These are phyloP conservation scores for Drosophila engyochracea DNA, from an alignment of 2,888 invertebrate genomes.

Conservation along the genomic window DNA sequence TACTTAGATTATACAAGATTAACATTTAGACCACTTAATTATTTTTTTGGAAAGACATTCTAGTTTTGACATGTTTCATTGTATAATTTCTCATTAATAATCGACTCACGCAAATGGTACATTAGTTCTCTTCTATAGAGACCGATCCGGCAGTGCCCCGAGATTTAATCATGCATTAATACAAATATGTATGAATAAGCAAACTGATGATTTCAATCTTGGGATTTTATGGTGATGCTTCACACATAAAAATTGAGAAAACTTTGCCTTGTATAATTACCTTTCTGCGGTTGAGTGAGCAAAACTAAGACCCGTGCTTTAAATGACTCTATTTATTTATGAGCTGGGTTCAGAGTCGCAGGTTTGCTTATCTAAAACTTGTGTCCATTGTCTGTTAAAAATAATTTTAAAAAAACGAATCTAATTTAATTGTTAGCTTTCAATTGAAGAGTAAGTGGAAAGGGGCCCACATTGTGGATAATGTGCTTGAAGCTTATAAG, in stretches of 20 bases:
- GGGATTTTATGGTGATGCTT: not conserved
- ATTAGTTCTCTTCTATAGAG: not conserved
- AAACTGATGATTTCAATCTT: not conserved
- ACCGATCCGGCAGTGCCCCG: not conserved
- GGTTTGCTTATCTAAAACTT: too few species aligned
- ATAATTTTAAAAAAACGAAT: too few species aligned
- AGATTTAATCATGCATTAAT: not conserved
- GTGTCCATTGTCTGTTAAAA: too few species aligned
- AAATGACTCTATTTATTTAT: not conserved
- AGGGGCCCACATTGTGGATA: too few species aligned
- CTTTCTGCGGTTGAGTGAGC: not conserved
- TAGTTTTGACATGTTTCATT: not conserved
- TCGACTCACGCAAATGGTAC: not conserved
- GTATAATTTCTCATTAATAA: not conserved
- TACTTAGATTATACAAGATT: not conserved
- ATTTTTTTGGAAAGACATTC: not conserved
- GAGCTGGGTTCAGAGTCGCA: not conserved
- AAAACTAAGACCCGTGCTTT: not conserved
- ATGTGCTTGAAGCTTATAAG: too few species aligned
- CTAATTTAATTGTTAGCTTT: too few species aligned
- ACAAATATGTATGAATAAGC: not conserved
- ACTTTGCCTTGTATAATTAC: not conserved
- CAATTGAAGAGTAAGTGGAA: too few species aligned
- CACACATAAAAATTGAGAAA: not conserved
- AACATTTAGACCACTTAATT: not conserved